phyloP scores from a whole-genome alignment of 1,140 invertebrate genomes.

The Halesus radiatus region DNA sequence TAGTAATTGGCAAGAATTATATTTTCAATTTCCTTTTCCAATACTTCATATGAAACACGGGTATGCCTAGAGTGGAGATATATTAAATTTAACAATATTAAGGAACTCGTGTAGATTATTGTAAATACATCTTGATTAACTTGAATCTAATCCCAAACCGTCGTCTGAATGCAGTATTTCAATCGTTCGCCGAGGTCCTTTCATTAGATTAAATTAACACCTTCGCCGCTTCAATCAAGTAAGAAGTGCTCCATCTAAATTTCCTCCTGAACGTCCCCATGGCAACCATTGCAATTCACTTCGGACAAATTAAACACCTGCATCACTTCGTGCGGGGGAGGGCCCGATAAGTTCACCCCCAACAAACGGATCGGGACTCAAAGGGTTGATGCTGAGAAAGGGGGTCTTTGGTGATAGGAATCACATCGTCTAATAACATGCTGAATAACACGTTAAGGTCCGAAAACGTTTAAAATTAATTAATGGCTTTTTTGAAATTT shows the following conservation, averaged over 20 bases:
- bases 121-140: too few relatives aligned
- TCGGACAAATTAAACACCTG: slow-evolving; percentile 23
- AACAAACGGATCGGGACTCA: slow-evolving; percentile 18
- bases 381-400: slow-evolving; percentile 8
- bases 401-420: slow-evolving; percentile 33
- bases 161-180: too few relatives aligned
- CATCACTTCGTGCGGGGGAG: neutral
- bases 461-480: neutral
- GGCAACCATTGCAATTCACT: neutral
- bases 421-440: slow-evolving; percentile 39
- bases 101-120: too few relatives aligned
- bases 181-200: too few relatives aligned
- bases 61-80: too few relatives aligned
- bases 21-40: too few relatives aligned
- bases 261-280: neutral
- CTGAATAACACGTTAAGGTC: neutral
- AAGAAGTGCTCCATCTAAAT: neutral
- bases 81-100: too few relatives aligned
- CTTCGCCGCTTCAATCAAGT: neutral
- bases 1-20: too few relatives aligned
- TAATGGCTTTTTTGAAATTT: too few relatives aligned
- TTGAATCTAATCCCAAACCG: too few relatives aligned
- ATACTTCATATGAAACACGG: too few relatives aligned
- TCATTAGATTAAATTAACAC: neutral
- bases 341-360: neutral